Evolutionary conservation across 2,113 vertebrate species (phyloP).

Genomic region (Pelecanus crispus): DNA sequence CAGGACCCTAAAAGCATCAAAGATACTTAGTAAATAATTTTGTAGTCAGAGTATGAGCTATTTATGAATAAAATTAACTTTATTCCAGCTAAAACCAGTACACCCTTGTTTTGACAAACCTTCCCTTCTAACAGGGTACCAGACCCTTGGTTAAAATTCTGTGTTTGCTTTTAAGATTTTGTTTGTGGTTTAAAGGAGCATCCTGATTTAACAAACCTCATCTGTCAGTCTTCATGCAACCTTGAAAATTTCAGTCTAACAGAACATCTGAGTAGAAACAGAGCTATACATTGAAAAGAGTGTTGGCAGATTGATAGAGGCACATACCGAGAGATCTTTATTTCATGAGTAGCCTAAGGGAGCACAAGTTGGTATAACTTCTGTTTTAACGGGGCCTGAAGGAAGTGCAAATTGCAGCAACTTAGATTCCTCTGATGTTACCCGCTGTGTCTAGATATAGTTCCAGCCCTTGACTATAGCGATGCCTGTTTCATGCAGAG

Average conservation of each 20-base stretch:
- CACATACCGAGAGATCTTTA: not conserved
- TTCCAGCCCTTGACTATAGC: not conserved
- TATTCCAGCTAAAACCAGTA: not conserved
- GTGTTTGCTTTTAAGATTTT: not conserved
- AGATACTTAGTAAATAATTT: not conserved
- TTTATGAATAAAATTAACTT: not conserved
- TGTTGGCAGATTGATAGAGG: not conserved
- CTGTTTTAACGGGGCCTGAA: not conserved
- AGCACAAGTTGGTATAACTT: not conserved
- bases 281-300: not conserved
- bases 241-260: not conserved
- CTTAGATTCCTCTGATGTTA: not conserved
- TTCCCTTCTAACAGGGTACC: not conserved
- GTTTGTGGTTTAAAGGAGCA: not conserved
- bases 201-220: not conserved
- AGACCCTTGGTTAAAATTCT: not conserved
- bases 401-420: not conserved
- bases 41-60: not conserved
- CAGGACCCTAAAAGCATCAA: not conserved
- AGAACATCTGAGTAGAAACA: not conserved
- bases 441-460: not conserved
- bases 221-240: not conserved
- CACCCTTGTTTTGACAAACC: not conserved
- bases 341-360: constrained; percentile 18
- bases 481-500: not conserved